Conservation (phyloP, 1,140 invertebrate genomes). For the Sarcophaga peregrina region DNA sequence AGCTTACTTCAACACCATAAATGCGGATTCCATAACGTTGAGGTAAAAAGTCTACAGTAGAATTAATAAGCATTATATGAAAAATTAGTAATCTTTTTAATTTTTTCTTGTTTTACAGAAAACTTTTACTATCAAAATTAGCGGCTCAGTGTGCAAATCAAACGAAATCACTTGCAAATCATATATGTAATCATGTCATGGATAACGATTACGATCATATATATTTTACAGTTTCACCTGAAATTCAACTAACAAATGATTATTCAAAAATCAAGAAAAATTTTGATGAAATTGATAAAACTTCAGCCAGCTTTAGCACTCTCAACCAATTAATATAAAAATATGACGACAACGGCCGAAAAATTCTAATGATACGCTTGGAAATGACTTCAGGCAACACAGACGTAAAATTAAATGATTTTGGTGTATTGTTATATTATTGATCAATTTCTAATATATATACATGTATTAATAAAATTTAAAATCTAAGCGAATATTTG, state of each 20-base stretch:
- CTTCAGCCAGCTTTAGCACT: constrained; percentile 45
- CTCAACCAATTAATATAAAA: constrained; percentile 46
- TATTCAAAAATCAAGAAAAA: constrained; percentile 43
- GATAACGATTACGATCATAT: constrained; percentile 6
- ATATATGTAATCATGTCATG: background rate
- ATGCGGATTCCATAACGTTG: constrained; percentile 28
- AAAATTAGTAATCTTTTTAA: background rate
- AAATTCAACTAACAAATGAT: constrained; percentile 4
- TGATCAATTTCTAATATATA: background rate
- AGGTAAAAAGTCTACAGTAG: background rate
- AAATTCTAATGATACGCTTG: background rate
- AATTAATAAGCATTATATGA: no score
- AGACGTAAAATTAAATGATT: background rate
- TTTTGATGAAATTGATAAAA: constrained; percentile 48
- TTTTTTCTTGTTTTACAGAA: background rate
- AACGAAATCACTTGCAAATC: background rate
- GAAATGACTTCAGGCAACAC: background rate
- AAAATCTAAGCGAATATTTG: no score
- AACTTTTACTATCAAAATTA: constrained; percentile 16
- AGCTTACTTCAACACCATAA: constrained; percentile 27
- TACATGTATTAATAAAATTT: no score
- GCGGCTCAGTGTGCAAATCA: constrained; percentile 31
- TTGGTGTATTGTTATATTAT: constrained; percentile 17
- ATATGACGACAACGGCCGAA: background rate
- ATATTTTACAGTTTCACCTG: constrained; percentile 17